These are phyloP conservation scores for Hemicordylus capensis DNA, from an alignment of 2,113 vertebrate genomes.

Conservation along the genomic window DNA sequence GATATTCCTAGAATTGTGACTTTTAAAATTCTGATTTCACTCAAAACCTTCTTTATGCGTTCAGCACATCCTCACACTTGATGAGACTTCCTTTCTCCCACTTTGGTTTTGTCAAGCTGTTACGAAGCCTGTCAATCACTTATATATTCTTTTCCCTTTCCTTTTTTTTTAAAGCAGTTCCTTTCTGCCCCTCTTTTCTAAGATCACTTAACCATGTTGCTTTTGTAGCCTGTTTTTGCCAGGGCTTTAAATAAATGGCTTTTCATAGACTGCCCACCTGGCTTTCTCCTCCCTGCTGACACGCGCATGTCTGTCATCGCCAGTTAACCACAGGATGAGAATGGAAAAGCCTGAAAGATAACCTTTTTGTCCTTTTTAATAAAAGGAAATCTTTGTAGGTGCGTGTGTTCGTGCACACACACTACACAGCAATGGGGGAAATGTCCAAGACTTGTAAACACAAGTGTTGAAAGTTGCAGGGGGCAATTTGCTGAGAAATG, in stretches of 20 bases:
- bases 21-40: background rate
- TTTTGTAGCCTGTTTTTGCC: background rate
- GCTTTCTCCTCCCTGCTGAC: background rate
- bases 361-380: background rate
- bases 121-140: background rate
- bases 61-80: background rate
- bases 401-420: too few relatives aligned
- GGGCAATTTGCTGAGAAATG: background rate
- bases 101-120: background rate
- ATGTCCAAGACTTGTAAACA: background rate
- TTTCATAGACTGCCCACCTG: background rate
- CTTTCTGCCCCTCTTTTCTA: background rate
- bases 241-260: background rate
- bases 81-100: background rate
- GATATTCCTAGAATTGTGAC: too few relatives aligned
- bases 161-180: background rate
- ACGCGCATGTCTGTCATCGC: background rate
- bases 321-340: background rate
- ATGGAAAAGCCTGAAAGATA: conserved; percentile 2
- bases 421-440: background rate
- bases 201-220: background rate
- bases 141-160: background rate
- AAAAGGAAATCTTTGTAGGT: too few relatives aligned
- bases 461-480: background rate
- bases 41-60: background rate